phyloP scores from a whole-genome alignment of 2,888 invertebrate species.

The Troilus luridus region DNA sequence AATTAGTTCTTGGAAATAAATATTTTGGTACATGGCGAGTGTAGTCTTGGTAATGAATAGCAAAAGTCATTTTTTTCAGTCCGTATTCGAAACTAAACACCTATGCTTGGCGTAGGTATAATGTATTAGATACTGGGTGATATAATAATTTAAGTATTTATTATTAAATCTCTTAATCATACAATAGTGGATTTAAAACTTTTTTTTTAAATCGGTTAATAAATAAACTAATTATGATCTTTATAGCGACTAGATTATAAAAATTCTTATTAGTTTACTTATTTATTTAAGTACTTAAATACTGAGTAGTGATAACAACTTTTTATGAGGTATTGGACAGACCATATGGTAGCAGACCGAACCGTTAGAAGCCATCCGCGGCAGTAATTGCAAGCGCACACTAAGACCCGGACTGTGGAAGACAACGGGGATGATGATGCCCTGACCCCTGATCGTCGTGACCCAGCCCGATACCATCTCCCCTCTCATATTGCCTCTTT shows the following conservation, averaged over 20 bases:
- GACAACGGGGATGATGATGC: constrained; percentile 46
- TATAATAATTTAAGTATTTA: too few species aligned
- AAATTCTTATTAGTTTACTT: not conserved
- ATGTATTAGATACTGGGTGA: too few species aligned
- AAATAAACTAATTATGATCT: not conserved
- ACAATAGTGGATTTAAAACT: too few species aligned
- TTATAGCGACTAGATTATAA: not conserved
- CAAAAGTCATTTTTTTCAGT: too few species aligned
- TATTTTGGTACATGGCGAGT: too few species aligned
- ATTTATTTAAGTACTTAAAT: not conserved
- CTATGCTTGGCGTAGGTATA: too few species aligned
- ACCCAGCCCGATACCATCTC: constrained; percentile 53
- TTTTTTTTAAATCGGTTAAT: too few species aligned
- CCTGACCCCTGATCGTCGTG: constrained; percentile 55
- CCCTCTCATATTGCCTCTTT: constrained; percentile 55
- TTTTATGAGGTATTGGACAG: not conserved
- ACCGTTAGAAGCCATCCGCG: not conserved
- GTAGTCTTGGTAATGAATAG: too few species aligned
- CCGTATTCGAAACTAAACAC: too few species aligned
- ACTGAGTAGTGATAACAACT: not conserved
- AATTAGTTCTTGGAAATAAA: too few species aligned
- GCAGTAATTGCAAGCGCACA: not conserved
- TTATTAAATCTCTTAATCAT: too few species aligned
- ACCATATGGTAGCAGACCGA: not conserved
- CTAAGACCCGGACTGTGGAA: not conserved